phyloP scores from a whole-genome alignment of 2,113 vertebrate genomes.

The Reinhardtius hippoglossoides region DNA sequence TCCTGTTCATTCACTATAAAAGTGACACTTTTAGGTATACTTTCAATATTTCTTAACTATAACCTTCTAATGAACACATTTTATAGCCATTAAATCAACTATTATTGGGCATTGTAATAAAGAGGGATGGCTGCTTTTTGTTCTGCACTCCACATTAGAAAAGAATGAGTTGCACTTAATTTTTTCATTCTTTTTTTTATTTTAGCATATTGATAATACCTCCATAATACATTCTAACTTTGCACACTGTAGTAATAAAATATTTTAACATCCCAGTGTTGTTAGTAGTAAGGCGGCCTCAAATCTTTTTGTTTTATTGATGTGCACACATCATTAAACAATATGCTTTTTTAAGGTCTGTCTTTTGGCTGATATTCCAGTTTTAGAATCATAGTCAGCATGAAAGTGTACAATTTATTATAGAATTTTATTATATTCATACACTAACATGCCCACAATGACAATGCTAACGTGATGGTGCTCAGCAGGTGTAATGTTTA shows the following conservation, averaged over 20 bases:
- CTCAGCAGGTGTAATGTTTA: background rate
- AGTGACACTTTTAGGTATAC: constrained; percentile 99
- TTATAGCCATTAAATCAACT: constrained; percentile 99
- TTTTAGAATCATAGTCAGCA: constrained; percentile 4
- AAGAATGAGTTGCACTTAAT: constrained; percentile 82
- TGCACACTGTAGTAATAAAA: background rate
- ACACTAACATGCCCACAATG: background rate
- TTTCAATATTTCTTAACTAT: constrained; percentile 99
- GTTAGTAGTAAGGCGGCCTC: background rate
- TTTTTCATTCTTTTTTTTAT: constrained; percentile 59
- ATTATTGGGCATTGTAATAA: constrained; percentile 98
- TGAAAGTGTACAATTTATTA: background rate
- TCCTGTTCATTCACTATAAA: constrained; percentile 99
- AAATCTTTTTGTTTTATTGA: constrained; percentile 13
- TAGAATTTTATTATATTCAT: background rate
- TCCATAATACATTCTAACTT: constrained; percentile 6
- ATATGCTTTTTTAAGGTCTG: constrained; percentile 9
- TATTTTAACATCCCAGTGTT: constrained; percentile 4
- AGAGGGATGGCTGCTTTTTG: constrained; percentile 92
- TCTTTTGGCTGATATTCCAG: background rate
- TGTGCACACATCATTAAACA: background rate
- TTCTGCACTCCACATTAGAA: constrained; percentile 90
- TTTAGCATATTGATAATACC: constrained; percentile 14
- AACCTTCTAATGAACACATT: constrained; percentile 99
- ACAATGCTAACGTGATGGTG: background rate